phyloP scores from a whole-genome alignment of 2,113 vertebrate species.

The Eolophus roseicapilla region DNA sequence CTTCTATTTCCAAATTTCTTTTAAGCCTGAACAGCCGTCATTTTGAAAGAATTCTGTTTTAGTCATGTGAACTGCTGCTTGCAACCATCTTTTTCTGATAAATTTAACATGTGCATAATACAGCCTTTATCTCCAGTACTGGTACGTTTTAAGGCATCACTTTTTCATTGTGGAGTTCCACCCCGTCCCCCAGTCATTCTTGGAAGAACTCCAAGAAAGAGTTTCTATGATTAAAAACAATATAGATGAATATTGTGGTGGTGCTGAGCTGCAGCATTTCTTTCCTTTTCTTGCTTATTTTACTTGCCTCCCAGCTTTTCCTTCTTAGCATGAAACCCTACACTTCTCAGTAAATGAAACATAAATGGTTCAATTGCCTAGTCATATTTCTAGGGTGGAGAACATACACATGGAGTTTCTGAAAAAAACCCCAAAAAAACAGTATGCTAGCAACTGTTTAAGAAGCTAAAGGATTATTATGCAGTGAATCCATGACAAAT shows the following conservation, averaged over 20 bases:
- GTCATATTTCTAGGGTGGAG: neutral
- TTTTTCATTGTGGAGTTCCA: constrained; percentile 20
- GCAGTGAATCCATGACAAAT: neutral
- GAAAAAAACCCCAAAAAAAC: neutral
- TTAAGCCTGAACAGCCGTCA: constrained; percentile 40
- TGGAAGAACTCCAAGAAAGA: constrained; percentile 49
- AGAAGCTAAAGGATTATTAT: neutral
- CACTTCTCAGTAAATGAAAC: constrained; percentile 39
- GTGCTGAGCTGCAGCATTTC: constrained; percentile 1
- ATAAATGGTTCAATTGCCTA: constrained; percentile 7
- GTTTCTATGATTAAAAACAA: constrained; percentile 46
- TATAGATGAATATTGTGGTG: constrained; percentile 31
- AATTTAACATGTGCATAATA: constrained; percentile 28
- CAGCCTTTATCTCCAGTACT: constrained; percentile 29
- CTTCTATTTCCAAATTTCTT: constrained; percentile 65
- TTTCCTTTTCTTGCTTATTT: neutral
- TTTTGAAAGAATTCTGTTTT: constrained; percentile 64
- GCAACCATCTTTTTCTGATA: constrained; percentile 53
- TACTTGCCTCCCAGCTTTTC: neutral
- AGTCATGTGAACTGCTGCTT: constrained; percentile 26
- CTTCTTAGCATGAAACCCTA: neutral
- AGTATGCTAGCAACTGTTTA: neutral
- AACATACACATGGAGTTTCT: neutral
- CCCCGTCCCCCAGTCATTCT: neutral
- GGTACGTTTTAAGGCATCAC: constrained; percentile 23